phyloP scores from a whole-genome alignment of 2,113 vertebrate species.

The Lipotes vexillifer region DNA sequence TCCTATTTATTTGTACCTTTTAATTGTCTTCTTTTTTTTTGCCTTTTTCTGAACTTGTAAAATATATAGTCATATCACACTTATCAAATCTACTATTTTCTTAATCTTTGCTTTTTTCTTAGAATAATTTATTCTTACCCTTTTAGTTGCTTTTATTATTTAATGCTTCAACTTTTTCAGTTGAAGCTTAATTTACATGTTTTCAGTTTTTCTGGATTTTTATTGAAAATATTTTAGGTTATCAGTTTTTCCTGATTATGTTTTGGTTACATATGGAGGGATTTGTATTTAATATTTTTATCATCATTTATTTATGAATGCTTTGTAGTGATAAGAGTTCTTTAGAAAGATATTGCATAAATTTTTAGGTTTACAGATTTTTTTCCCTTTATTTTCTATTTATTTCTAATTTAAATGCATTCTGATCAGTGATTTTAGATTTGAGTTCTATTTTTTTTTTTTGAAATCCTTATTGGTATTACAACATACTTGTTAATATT shows the following conservation, averaged over 20 bases:
- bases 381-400: neutral
- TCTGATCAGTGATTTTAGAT: neutral
- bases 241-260: neutral
- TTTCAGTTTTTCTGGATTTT: neutral
- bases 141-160: neutral
- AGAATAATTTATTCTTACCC: neutral
- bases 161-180: neutral
- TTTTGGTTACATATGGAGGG: neutral
- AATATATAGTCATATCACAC: neutral
- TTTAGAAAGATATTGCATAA: neutral
- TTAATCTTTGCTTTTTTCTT: neutral
- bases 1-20: neutral
- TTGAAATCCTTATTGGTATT: neutral
- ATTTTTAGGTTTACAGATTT: neutral
- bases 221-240: neutral
- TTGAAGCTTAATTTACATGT: neutral
- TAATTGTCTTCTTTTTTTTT: neutral
- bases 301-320: neutral
- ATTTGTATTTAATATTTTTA: neutral
- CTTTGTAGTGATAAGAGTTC: neutral
- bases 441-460: neutral
- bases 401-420: neutral
- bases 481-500: neutral
- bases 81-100: neutral
- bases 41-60: neutral